Conservation (phyloP, 2,797 vertebrate genomes). For the Rhynchotus rufescens region DNA sequence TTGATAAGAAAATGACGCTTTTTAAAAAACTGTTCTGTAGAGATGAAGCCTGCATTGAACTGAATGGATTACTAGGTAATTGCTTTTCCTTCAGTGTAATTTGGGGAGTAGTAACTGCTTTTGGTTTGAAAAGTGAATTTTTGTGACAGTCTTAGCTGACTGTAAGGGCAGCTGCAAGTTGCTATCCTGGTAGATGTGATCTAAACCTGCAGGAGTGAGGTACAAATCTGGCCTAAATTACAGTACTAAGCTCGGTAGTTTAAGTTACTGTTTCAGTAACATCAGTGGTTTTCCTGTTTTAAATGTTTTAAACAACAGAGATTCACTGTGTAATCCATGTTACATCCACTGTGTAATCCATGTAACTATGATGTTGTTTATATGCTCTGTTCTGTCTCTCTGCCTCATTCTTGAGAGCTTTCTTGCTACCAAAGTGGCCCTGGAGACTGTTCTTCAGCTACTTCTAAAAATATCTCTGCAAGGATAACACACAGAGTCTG, state of each 20-base stretch:
- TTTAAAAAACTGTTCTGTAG: accelerated
- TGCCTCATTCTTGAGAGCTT: background rate
- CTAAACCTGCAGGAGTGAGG: background rate
- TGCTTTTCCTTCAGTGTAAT: background rate
- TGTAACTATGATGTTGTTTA: background rate
- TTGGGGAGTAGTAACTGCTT: background rate
- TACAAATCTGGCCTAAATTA: background rate
- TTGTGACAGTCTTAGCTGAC: background rate
- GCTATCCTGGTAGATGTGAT: background rate
- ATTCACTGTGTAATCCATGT: background rate
- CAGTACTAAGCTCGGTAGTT: background rate
- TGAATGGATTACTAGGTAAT: accelerated
- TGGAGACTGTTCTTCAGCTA: accelerated
- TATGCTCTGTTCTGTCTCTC: background rate
- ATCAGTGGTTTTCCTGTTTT: background rate
- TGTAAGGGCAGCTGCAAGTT: background rate
- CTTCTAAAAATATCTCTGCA: background rate
- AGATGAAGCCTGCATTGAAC: background rate
- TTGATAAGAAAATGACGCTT: background rate
- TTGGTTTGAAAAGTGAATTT: background rate
- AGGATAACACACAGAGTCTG: background rate
- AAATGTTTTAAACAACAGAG: background rate
- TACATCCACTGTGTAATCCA: too few species aligned
- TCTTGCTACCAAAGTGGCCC: accelerated
- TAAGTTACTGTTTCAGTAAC: background rate